Evolutionary conservation across 2,113 vertebrate genomes (phyloP).

Genomic region (Rhinichthys klamathensis): DNA sequence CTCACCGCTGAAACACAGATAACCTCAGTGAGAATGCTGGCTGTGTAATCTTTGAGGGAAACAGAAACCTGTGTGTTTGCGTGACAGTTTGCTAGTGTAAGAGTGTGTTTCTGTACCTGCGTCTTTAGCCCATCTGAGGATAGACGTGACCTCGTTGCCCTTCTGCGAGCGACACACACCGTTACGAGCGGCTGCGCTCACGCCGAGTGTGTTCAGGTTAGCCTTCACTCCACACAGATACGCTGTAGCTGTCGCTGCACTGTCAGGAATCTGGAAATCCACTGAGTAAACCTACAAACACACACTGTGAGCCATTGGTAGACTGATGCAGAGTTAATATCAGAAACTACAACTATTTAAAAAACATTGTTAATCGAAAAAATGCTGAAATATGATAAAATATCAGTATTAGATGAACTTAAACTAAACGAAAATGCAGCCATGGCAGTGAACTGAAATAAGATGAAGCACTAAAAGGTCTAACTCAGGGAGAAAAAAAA

Average conservation of each 20-base stretch:
- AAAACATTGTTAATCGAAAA: not conserved
- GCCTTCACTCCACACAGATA: constrained; percentile 79
- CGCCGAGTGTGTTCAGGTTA: constrained; percentile 75
- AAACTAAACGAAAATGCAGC: not conserved
- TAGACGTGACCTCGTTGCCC: constrained; percentile 80
- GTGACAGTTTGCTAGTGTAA: not conserved
- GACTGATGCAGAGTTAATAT: not conserved
- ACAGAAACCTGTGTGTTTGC: no score
- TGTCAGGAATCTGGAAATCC: constrained; percentile 80
- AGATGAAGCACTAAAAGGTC: not conserved
- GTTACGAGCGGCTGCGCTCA: constrained; percentile 72
- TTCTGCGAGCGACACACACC: constrained; percentile 75
- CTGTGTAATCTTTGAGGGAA: no score
- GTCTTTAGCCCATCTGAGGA: constrained; percentile 79
- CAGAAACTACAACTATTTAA: not conserved
- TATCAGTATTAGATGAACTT: no score
- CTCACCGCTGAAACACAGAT: not conserved
- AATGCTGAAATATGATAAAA: not conserved
- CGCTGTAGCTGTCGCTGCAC: constrained; percentile 75
- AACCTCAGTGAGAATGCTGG: no score
- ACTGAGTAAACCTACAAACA: constrained; percentile 74
- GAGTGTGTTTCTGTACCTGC: constrained; percentile 64
- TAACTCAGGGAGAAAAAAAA: not conserved
- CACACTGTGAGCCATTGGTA: constrained; percentile 11
- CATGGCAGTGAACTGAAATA: not conserved